phyloP scores from a whole-genome alignment of 2,888 invertebrate species.

The Resseliella maxima region DNA sequence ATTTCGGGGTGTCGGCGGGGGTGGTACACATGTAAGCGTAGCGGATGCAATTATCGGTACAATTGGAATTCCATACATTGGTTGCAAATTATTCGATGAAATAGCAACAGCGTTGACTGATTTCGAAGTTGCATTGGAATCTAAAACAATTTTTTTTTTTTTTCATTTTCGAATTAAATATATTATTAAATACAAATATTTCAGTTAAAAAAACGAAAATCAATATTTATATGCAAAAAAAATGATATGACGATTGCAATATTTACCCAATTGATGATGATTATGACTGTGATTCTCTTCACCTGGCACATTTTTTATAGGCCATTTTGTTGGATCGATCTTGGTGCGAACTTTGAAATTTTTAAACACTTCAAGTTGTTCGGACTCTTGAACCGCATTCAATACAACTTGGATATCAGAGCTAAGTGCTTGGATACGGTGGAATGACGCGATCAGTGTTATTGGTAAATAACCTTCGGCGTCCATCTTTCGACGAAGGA shows the following conservation, averaged over 20 bases:
- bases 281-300: slow-evolving; percentile 35
- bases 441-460: slow-evolving; percentile 94
- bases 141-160: too few species aligned
- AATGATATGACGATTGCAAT: slow-evolving; percentile 30
- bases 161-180: too few species aligned
- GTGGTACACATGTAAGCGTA: slow-evolving; percentile 75
- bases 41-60: slow-evolving; percentile 69
- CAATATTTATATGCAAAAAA: too few species aligned
- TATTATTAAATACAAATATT: slow-evolving; percentile 30
- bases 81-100: slow-evolving; percentile 43
- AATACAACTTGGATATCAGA: slow-evolving; percentile 85
- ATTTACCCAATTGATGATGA: slow-evolving; percentile 42
- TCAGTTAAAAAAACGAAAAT: too few species aligned
- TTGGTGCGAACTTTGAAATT: slow-evolving; percentile 86
- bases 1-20: slow-evolving; percentile 77
- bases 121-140: slow-evolving; percentile 23
- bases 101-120: background rate
- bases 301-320: slow-evolving; percentile 74
- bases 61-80: slow-evolving; percentile 31
- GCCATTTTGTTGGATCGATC: slow-evolving; percentile 88
- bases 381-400: slow-evolving; percentile 86
- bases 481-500: slow-evolving; percentile 96
- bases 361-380: slow-evolving; percentile 82
- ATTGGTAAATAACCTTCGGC: slow-evolving; percentile 92
- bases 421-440: slow-evolving; percentile 89